Percentiles rank a stretch among this genome's conserved stretches.
Conservation (phyloP, 2,888 invertebrate species). For the Oasisia sp. region DNA sequence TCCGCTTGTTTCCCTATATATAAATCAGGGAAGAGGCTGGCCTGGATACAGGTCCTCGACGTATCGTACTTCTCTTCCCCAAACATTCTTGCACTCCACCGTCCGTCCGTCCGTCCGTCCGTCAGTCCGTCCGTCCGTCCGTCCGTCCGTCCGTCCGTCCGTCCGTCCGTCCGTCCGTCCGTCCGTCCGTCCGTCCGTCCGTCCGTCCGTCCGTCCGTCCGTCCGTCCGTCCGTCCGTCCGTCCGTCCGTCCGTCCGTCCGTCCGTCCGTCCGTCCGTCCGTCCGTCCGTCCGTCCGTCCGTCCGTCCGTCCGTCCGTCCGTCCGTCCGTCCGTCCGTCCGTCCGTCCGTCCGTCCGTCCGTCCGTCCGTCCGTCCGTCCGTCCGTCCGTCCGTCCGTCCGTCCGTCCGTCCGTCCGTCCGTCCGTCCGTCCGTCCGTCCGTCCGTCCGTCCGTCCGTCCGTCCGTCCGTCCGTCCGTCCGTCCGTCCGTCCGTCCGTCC, state of each 20-base stretch:
- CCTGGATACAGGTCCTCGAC: too few relatives aligned
- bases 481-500: too few relatives aligned
- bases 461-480: too few relatives aligned
- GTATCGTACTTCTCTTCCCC: too few relatives aligned
- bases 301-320: slow-evolving; percentile 30
- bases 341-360: slow-evolving; percentile 31
- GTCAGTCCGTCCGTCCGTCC: slow-evolving; percentile 14
- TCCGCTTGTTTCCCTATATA: too few relatives aligned
- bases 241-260: slow-evolving; percentile 31
- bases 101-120: too few relatives aligned
- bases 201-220: slow-evolving; percentile 31
- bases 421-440: too few relatives aligned
- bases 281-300: slow-evolving; percentile 31
- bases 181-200: slow-evolving; percentile 31
- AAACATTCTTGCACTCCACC: too few relatives aligned
- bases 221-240: slow-evolving; percentile 31
- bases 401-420: too few relatives aligned
- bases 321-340: slow-evolving; percentile 30
- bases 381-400: slow-evolving; percentile 14
- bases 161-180: slow-evolving; percentile 27
- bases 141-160: slow-evolving; percentile 21
- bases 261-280: slow-evolving; percentile 31
- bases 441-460: too few relatives aligned
- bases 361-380: slow-evolving; percentile 31
- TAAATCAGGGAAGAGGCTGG: too few relatives aligned